Evolutionary conservation across 2,888 invertebrate genomes (phyloP), one percentile per base, ranked within the genome.

Genomic region (Ligdia adustata): DNA sequence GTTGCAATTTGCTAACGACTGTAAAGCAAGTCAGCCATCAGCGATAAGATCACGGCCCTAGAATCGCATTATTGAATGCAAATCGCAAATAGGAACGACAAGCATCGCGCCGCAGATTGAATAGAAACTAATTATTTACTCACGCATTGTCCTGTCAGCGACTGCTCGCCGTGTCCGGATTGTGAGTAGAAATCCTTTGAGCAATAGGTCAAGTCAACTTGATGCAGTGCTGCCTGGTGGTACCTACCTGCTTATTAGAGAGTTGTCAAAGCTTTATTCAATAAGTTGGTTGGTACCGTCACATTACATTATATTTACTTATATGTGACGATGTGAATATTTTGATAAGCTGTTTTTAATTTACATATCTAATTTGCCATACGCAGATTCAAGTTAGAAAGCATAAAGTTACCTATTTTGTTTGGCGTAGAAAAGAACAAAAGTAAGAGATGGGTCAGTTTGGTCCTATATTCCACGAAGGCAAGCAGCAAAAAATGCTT

Each of bases 1-100:
- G 75, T 79, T 79, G 72, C 79, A 84, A 85, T 87, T 84, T 84
- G 82, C 80, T 82, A 84, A 82, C 81, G 76, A 81, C 78, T 82
- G 80, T 75, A 75, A 75, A 78, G 77, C 79, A 75, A 76, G 79
- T 77, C 79, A 73, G 75, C 70, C 75, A 64, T 75, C 59, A 62
- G 44, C 64, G 84, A 86, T 86, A 85, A 78, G 79, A 86, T 86
- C 83, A 69, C 52, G 73, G 72, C 69, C 72, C 61, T 60, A 67
- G 57, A 66, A 63, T 68, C 58, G 68, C 72, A 72, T 76, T 81
- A 85, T 83, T 83, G 78, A 83, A 85, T 83, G 79, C 77, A 83
- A 85, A 86, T 83, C 75, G 72, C 66, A 66, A 65, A 68, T 65
- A 62, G 63, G 64, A 70, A 60, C 69, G 69, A 67, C 69, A 69